Percentiles rank a stretch among this genome's conserved stretches.
These are phyloP conservation scores for Pseudocheirus occidentalis DNA, from an alignment of 2,797 vertebrate genomes.

Conservation along the genomic window DNA sequence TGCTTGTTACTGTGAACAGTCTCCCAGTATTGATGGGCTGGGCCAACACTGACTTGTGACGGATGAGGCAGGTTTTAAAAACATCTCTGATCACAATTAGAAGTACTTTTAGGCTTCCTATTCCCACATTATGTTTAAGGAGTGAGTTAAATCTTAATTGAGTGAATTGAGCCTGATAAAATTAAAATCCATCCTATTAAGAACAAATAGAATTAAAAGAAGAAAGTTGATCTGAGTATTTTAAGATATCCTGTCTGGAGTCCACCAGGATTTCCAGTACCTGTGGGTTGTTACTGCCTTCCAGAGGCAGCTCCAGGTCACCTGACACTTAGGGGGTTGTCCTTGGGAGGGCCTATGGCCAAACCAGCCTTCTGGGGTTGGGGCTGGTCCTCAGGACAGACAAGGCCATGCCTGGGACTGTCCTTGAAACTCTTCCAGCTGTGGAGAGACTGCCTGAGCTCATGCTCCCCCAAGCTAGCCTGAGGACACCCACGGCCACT, in stretches of 20 bases:
- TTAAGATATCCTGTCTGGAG: not conserved
- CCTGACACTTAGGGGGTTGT: not conserved
- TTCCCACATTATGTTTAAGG: not conserved
- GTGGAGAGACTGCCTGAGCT: not conserved
- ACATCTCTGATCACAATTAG: not conserved
- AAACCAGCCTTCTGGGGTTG: not conserved
- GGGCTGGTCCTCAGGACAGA: not conserved
- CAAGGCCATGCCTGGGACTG: not conserved
- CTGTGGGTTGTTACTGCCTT: not conserved
- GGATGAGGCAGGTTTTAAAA: not conserved
- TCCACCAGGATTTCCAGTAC: not conserved
- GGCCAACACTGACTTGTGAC: not conserved
- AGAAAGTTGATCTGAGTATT: not conserved
- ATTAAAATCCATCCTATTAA: not conserved
- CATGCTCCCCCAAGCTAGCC: no score
- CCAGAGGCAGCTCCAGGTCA: not conserved
- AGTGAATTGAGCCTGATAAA: not conserved
- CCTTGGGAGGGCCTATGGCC: not conserved
- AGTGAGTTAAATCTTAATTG: not conserved
- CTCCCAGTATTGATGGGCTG: not conserved
- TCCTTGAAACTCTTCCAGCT: no score
- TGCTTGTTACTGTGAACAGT: not conserved
- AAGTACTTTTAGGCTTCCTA: not conserved
- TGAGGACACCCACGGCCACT: no score
- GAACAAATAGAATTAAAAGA: not conserved